Percentiles rank a stretch among this genome's conserved stretches.
Conservation (phyloP, 2,888 invertebrate species). For the Suillia variegata region DNA sequence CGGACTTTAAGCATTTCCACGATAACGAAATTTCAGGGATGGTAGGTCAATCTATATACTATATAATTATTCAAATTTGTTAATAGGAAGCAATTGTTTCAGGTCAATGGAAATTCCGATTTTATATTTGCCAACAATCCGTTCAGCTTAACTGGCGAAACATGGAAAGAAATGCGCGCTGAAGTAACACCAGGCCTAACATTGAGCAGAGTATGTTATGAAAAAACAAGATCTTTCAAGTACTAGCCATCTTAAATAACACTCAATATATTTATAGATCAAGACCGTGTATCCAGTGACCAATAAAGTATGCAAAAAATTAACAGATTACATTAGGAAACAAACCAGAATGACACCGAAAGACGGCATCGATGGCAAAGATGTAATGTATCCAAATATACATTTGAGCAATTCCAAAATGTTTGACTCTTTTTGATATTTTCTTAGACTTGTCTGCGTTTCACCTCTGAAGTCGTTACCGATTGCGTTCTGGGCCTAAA, state of each 20-base stretch:
- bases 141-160: slow-evolving; percentile 60
- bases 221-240: no score
- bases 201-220: slow-evolving; percentile 57
- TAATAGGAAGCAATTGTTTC: no score
- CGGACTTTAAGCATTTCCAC: slow-evolving; percentile 58
- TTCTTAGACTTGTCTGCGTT: slow-evolving; percentile 50
- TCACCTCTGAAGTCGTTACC: slow-evolving; percentile 61
- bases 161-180: slow-evolving; percentile 63
- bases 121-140: slow-evolving; percentile 62
- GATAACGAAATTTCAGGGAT: slow-evolving; percentile 44
- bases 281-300: slow-evolving; percentile 64
- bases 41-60: no score
- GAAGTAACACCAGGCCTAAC: slow-evolving; percentile 64
- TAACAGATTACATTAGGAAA: slow-evolving; percentile 59
- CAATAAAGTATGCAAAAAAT: slow-evolving; percentile 56
- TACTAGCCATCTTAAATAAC: neutral
- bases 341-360: slow-evolving; percentile 41
- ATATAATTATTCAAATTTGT: no score
- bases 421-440: no score
- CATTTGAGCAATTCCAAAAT: no score
- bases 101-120: slow-evolving; percentile 59
- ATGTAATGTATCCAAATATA: slow-evolving; percentile 40
- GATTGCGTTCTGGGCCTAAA: slow-evolving; percentile 62
- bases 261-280: slow-evolving; percentile 37
- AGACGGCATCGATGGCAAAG: slow-evolving; percentile 59